Percentiles rank a stretch among this genome's conserved stretches.
These are phyloP conservation scores for Caerostris extrusa DNA, from an alignment of 1,140 invertebrate genomes.

Conservation along the genomic window DNA sequence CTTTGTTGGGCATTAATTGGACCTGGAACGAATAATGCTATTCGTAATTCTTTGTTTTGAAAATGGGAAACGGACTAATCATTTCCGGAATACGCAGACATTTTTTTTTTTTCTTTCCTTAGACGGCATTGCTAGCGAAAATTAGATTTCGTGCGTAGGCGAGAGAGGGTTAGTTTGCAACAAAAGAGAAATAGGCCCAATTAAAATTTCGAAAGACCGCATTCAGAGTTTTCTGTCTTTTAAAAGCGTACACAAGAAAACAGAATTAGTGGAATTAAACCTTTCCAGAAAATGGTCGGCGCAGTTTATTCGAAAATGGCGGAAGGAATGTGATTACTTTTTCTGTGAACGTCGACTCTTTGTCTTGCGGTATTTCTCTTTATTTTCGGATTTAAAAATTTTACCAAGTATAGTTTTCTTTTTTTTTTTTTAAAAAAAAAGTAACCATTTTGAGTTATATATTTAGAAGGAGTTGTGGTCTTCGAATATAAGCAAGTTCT, in stretches of 20 bases:
- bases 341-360: neutral
- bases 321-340: slow-evolving; percentile 41
- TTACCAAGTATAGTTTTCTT: too few relatives aligned
- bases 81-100: slow-evolving; percentile 42
- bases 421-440: too few relatives aligned
- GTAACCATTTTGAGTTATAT: too few relatives aligned
- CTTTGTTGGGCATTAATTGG: slow-evolving; percentile 48
- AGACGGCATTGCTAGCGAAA: slow-evolving; percentile 34
- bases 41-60: slow-evolving; percentile 19
- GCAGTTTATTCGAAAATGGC: slow-evolving; percentile 46
- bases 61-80: slow-evolving; percentile 28
- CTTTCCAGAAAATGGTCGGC: slow-evolving; percentile 1
- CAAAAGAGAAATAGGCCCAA: slow-evolving; percentile 47
- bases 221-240: neutral
- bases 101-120: slow-evolving; percentile 25
- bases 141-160: slow-evolving; percentile 42
- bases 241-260: slow-evolving; percentile 17
- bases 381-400: neutral
- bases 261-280: slow-evolving; percentile 46
- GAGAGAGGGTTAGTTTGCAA: slow-evolving; percentile 27
- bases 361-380: neutral
- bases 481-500: too few relatives aligned
- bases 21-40: slow-evolving; percentile 44
- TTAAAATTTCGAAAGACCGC: slow-evolving; percentile 30
- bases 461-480: too few relatives aligned